phyloP scores from a whole-genome alignment of 2,888 invertebrate species.

The Lithosia quadra region DNA sequence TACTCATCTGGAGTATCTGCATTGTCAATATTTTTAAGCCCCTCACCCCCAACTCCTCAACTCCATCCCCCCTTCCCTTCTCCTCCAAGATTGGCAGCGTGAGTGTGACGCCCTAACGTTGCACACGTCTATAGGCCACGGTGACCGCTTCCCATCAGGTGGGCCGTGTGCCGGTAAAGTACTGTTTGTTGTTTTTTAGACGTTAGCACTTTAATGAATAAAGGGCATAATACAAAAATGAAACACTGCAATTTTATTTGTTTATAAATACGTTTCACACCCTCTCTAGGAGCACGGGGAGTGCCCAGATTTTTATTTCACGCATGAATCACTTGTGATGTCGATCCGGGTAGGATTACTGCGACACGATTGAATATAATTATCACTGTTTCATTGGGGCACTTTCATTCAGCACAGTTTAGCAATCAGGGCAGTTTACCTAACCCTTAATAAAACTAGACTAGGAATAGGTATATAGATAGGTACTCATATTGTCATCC shows the following conservation, averaged over 20 bases:
- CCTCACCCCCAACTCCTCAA: no score
- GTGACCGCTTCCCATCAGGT: no score
- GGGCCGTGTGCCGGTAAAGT: no score
- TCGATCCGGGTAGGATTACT: conserved; percentile 66
- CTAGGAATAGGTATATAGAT: not conserved
- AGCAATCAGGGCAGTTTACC: not conserved
- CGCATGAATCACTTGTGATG: conserved; percentile 59
- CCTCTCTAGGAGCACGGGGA: conserved; percentile 50
- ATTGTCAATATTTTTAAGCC: no score
- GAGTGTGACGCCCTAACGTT: no score
- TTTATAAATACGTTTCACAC: conserved; percentile 24
- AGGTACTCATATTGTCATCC: not conserved
- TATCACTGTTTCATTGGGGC: conserved; percentile 68
- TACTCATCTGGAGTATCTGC: no score
- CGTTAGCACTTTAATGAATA: not conserved
- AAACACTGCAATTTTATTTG: not conserved
- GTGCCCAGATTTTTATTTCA: conserved; percentile 77
- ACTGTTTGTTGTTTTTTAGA: no score
- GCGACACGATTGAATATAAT: conserved; percentile 71
- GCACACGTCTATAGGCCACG: no score
- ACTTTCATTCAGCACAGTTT: conserved; percentile 41
- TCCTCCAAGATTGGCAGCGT: no score
- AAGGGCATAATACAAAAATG: not conserved
- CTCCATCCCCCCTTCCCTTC: no score
- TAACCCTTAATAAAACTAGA: not conserved